Conservation (phyloP, 2,888 invertebrate species). For the Eudasyphora cyanicolor region DNA sequence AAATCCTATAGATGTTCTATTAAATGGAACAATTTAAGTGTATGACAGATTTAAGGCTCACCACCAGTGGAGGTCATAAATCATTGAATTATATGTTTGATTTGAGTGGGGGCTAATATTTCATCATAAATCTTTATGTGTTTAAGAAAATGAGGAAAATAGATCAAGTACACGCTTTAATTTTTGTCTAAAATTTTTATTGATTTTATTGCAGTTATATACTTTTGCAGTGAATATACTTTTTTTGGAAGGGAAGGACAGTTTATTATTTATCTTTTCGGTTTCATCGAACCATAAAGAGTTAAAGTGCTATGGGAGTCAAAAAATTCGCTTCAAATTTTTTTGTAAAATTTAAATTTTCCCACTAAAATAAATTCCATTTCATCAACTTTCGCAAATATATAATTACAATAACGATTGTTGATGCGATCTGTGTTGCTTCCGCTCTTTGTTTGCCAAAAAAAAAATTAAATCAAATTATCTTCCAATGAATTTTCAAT, state of each 20-base stretch:
- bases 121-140: background rate
- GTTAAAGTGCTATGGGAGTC: background rate
- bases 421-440: background rate
- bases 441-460: background rate
- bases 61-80: background rate
- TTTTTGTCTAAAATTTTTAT: too few relatives aligned
- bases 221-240: too few relatives aligned
- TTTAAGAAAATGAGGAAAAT: background rate
- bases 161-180: too few relatives aligned
- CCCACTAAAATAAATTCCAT: too few relatives aligned
- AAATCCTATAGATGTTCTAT: too few relatives aligned
- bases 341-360: too few relatives aligned
- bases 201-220: too few relatives aligned
- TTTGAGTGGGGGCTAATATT: background rate
- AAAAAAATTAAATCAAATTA: conserved; percentile 20
- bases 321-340: too few relatives aligned
- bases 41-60: too few relatives aligned
- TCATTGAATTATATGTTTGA: too few relatives aligned
- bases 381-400: background rate
- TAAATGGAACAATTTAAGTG: too few relatives aligned
- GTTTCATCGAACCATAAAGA: background rate
- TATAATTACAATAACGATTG: background rate
- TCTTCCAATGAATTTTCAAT: conserved; percentile 2
- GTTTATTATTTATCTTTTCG: too few relatives aligned
- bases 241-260: background rate